Conservation (phyloP, 2,888 invertebrate genomes). For the Dryococelus australis region DNA sequence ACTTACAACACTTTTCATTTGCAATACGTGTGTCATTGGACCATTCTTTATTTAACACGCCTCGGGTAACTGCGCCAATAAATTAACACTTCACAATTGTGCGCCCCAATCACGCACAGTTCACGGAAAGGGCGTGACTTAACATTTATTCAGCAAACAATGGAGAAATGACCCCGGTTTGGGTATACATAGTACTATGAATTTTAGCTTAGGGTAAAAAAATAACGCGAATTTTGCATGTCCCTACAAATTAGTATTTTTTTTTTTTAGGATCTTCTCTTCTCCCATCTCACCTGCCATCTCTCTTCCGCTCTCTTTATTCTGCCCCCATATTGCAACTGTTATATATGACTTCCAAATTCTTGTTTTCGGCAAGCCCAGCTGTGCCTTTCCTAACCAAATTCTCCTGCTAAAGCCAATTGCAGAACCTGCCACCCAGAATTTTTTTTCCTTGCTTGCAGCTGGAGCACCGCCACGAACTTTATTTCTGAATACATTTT, state of each 20-base stretch:
- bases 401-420: neutral
- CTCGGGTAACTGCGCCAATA: too few species aligned
- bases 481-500: neutral
- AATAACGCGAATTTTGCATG: too few species aligned
- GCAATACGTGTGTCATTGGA: too few species aligned
- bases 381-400: neutral
- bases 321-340: neutral
- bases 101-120: too few species aligned
- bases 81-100: too few species aligned
- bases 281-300: neutral
- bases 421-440: neutral
- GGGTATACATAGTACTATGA: too few species aligned
- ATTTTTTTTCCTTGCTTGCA: neutral
- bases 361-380: neutral
- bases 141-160: too few species aligned
- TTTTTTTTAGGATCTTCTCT: neutral
- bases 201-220: too few species aligned
- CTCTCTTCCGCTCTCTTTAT: neutral
- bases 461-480: neutral
- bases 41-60: too few species aligned
- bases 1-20: too few species aligned
- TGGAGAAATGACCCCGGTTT: too few species aligned
- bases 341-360: neutral
- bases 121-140: too few species aligned
- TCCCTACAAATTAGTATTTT: neutral